Percentiles rank a stretch among this genome's conserved stretches.
Conservation (phyloP, 2,797 vertebrate species). For the Moxostoma hubbsi region DNA sequence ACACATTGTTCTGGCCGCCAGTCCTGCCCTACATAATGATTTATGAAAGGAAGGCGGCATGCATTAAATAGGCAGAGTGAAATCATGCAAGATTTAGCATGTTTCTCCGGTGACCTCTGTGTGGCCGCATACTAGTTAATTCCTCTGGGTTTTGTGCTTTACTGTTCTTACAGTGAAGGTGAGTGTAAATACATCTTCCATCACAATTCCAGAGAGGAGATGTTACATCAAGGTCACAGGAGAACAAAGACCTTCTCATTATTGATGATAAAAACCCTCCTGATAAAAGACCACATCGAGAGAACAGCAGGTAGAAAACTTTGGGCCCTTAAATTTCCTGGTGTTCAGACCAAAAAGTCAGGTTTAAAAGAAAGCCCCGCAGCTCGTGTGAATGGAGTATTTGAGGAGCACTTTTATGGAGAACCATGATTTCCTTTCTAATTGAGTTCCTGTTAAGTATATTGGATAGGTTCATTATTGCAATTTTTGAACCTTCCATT, state of each 20-base stretch:
- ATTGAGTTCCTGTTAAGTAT: background rate
- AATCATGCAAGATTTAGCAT: constrained; percentile 45
- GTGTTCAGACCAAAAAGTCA: constrained; percentile 1
- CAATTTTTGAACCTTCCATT: background rate
- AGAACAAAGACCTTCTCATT: constrained; percentile 52
- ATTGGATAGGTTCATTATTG: background rate
- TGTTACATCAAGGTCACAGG: constrained; percentile 42
- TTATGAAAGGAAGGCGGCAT: constrained; percentile 53
- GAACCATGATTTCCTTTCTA: background rate
- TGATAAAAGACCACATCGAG: constrained; percentile 1
- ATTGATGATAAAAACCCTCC: constrained; percentile 28
- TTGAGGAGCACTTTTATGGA: background rate
- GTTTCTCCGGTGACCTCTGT: background rate
- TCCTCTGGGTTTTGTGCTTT: constrained; percentile 60
- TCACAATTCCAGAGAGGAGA: constrained; percentile 46
- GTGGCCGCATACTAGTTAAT: constrained; percentile 48
- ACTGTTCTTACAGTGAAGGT: constrained; percentile 59
- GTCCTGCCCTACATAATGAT: constrained; percentile 60
- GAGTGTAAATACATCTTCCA: constrained; percentile 72
- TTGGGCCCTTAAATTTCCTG: background rate
- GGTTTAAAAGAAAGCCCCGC: constrained; percentile 3
- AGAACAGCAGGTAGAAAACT: background rate
- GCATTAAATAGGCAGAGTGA: constrained; percentile 51
- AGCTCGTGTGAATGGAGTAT: constrained; percentile 11
- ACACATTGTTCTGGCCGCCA: constrained; percentile 60